Evolutionary conservation across 2,888 invertebrate genomes (phyloP).

Genomic region (Zaprionus lineosus): DNA sequence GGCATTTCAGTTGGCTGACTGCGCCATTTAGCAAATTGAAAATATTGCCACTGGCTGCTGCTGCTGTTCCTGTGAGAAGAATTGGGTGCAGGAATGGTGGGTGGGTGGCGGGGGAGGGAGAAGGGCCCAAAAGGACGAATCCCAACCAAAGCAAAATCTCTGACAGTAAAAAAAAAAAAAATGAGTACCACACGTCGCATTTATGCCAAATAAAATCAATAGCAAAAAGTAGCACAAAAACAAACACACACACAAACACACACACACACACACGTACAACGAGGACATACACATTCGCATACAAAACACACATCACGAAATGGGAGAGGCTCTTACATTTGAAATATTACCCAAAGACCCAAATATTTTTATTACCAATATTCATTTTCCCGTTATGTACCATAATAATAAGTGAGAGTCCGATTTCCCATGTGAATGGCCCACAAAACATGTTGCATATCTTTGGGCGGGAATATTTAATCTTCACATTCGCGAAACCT

Average conservation of each 20-base stretch:
- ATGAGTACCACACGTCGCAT: constrained; percentile 62
- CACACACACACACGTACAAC: background rate
- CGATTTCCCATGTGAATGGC: constrained; percentile 3
- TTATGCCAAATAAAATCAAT: constrained; percentile 74
- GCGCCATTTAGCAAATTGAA: constrained; percentile 74
- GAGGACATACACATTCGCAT: background rate
- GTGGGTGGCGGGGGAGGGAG: too few species aligned
- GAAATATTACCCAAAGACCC: constrained; percentile 66
- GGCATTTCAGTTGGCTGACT: constrained; percentile 71
- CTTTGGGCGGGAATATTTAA: too few species aligned
- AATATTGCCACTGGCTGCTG: constrained; percentile 62
- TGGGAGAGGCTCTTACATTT: constrained; percentile 45
- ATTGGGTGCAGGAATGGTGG: too few species aligned
- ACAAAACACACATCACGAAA: background rate
- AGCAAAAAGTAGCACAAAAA: constrained; percentile 65
- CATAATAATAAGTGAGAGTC: constrained; percentile 8
- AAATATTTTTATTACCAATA: constrained; percentile 44
- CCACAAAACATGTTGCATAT: constrained; percentile 39
- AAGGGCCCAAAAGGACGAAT: constrained; percentile 14
- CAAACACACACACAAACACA: constrained; percentile 2
- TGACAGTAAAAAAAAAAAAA: constrained; percentile 38
- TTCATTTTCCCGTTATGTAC: constrained; percentile 13
- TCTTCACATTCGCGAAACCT: too few species aligned
- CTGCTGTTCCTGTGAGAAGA: too few species aligned
- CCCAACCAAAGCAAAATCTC: constrained; percentile 40